Conservation (phyloP, 2,888 invertebrate genomes). For the Rapana venosa region DNA sequence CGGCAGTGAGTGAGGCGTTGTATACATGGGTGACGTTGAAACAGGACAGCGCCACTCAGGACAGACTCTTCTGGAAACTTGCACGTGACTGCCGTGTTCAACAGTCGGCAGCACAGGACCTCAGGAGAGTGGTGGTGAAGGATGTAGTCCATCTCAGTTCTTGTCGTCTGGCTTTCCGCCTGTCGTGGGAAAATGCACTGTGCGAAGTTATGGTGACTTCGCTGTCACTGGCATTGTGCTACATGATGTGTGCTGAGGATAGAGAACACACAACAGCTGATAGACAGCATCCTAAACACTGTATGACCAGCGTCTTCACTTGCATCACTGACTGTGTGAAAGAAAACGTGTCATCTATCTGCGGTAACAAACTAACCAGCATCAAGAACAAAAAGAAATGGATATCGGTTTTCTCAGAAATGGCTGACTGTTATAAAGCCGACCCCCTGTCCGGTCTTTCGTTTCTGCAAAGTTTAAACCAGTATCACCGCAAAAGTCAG, state of each 20-base stretch:
- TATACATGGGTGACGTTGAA: background rate
- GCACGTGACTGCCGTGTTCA: background rate
- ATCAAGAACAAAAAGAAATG: background rate
- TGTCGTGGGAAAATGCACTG: background rate
- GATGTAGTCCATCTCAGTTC: background rate
- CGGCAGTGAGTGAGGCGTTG: background rate
- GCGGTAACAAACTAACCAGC: background rate
- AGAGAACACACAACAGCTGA: background rate
- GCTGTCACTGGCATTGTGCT: background rate
- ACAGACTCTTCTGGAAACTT: background rate
- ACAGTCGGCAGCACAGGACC: background rate
- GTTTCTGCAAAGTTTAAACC: slow-evolving; percentile 1
- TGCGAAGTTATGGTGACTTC: background rate
- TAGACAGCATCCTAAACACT: background rate
- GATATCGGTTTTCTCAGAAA: background rate
- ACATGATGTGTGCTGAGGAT: background rate
- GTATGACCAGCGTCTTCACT: background rate
- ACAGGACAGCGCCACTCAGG: background rate
- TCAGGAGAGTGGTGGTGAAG: background rate
- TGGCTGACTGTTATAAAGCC: background rate
- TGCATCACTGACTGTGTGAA: background rate
- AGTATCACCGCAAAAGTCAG: background rate
- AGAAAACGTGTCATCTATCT: background rate
- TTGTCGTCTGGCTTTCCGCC: background rate
- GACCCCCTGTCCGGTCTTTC: background rate